Base-by-base conservation (phyloP, 1,140 invertebrate genomes). In the Cydia amplana region DNA sequence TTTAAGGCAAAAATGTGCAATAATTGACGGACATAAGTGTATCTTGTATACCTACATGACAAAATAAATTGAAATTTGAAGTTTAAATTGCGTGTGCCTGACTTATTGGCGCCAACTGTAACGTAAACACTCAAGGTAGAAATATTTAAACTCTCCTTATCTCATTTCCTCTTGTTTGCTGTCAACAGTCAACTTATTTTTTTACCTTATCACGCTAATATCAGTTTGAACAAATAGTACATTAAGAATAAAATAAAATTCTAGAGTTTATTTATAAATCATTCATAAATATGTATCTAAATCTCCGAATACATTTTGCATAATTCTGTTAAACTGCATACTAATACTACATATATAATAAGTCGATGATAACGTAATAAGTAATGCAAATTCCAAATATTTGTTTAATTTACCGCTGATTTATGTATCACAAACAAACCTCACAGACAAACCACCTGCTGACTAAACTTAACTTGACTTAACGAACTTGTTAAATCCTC, bases 61-160 rank as follows among this genome's bases (percentile, higher is more conserved):
- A n/a, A n/a, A n/a, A n/a, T n/a, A n/a, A n/a, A n/a, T n/a, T n/a
- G n/a, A n/a, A n/a, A n/a, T n/a, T n/a, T n/a, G n/a, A n/a, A n/a
- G n/a, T n/a, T 46, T 46, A 46, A 16, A 46, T 46, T 46, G 7
- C 10, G 2, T 55, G 18, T 23, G 18, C 55, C 55, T 60, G 55
- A 23, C 7, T 60, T 60, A 60, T 16, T 60, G n/a, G 55, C 20
- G 55, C 55, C 55, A 60, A 6, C n/a, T n/a, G n/a, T n/a, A n/a
- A 1, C 55, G 18, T 18, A 60, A 60, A 60, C 55, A 60, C 55
- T 23, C 55, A 12, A 60, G 55, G 55, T 60, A 60, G 23, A 60
- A 60, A 60, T 60, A 60, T 60, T 60, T 60, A 20, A 23, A 12
- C 20, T 60, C 55, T 51, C 6, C 49, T 60, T 60, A 60, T 60